phyloP scores from a whole-genome alignment of 2,888 invertebrate species.

The Drosophila mimetica region DNA sequence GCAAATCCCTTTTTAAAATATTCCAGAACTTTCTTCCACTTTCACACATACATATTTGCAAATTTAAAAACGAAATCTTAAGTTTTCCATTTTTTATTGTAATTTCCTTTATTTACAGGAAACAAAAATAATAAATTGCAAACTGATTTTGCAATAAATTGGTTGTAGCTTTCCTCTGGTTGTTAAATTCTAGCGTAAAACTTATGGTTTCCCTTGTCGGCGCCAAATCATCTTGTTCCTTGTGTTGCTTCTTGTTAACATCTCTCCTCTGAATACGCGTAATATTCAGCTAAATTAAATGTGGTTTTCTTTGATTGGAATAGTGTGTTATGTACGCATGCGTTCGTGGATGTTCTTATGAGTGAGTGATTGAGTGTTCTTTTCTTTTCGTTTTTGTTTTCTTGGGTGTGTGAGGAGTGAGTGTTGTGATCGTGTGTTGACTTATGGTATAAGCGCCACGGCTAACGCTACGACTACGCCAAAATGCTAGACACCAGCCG shows the following conservation, averaged over 20 bases:
- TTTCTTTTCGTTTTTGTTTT: slow-evolving; percentile 21
- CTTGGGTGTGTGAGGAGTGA: slow-evolving; percentile 32
- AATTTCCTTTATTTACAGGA: slow-evolving; percentile 80
- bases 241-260: slow-evolving; percentile 51
- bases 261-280: slow-evolving; percentile 45
- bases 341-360: slow-evolving; percentile 29
- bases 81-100: slow-evolving; percentile 63
- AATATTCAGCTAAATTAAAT: slow-evolving; percentile 50
- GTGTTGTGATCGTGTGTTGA: slow-evolving; percentile 46
- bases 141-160: slow-evolving; percentile 70
- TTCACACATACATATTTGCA: too few relatives aligned
- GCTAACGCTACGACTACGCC: slow-evolving; percentile 67
- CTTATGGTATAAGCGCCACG: slow-evolving; percentile 62
- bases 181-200: slow-evolving; percentile 60
- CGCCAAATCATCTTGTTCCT: slow-evolving; percentile 56
- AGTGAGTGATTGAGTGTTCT: slow-evolving; percentile 13
- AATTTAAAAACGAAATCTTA: neutral
- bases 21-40: neutral
- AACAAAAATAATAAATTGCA: slow-evolving; percentile 73
- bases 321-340: slow-evolving; percentile 56
- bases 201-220: slow-evolving; percentile 50
- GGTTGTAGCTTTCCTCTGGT: slow-evolving; percentile 71
- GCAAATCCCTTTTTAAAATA: neutral
- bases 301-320: slow-evolving; percentile 56
- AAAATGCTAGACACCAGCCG: slow-evolving; percentile 47